These are phyloP conservation scores for Cariama cristata DNA, from an alignment of 2,113 vertebrate species.

Conservation along the genomic window DNA sequence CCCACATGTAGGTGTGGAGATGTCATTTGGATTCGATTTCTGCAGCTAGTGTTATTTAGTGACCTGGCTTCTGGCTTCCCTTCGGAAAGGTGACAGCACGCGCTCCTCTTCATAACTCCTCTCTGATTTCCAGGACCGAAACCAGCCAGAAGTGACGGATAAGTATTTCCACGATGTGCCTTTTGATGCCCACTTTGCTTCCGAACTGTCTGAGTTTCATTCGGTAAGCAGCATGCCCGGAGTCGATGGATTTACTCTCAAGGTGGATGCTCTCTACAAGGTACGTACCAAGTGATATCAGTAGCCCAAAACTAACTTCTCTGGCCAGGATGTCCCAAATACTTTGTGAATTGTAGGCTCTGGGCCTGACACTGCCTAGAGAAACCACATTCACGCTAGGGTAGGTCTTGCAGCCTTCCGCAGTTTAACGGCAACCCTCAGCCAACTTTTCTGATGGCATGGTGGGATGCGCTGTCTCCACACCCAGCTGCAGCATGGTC, in stretches of 20 bases:
- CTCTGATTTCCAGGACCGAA: conserved; percentile 85
- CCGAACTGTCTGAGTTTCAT: conserved; percentile 86
- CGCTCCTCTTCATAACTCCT: rapidly evolving
- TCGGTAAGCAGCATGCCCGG: conserved; percentile 87
- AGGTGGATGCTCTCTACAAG: conserved; percentile 97
- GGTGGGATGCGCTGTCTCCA: background rate
- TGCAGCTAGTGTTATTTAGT: background rate
- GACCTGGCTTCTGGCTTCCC: background rate
- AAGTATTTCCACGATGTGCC: conserved; percentile 94
- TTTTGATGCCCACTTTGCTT: conserved; percentile 92
- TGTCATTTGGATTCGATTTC: rapidly evolving
- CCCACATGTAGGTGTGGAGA: rapidly evolving
- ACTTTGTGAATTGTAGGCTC: background rate
- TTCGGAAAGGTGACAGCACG: background rate
- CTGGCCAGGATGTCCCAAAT: background rate
- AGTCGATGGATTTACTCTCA: conserved; percentile 95
- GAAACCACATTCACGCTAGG: background rate
- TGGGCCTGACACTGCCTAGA: background rate
- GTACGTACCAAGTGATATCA: conserved; percentile 40
- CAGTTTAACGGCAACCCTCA: background rate
- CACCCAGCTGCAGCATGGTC: rapidly evolving
- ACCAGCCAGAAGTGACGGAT: conserved; percentile 91
- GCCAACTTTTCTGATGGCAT: background rate
- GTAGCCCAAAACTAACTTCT: background rate
- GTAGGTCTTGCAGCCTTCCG: background rate